Evolutionary conservation across 1,140 invertebrate species (phyloP), one percentile per base, ranked within the genome.

Genomic region (Meloidogyne hapla): DNA sequence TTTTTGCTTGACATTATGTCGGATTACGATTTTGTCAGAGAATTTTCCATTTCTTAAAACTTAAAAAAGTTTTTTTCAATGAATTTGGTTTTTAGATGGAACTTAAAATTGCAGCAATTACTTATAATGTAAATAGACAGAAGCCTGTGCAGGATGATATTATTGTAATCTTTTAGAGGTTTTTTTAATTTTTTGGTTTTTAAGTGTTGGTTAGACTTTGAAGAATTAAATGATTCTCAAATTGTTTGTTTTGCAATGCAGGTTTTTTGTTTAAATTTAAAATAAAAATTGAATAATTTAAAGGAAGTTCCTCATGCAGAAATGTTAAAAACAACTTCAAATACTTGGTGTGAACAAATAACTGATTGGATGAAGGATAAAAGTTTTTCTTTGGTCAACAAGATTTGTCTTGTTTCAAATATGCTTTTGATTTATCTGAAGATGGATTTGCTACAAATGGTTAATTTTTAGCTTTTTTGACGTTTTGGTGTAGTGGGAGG

Each of bases 251-350:
- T 56, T 56, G 48, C 48, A 8, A n/a, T 56, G 8, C 48, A 56
- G 48, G 48, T 56, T 56, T 56, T n/a, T n/a, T 56, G 18, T 6
- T 15, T 42, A 12, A 15, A 56, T 8, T n/a, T 56, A 56, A 6
- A 56, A n/a, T 21, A n/a, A 56, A 6, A n/a, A 56, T 8, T 56
- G 8, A n/a, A 56, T 6, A n/a, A n/a, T 56, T n/a, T 75, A n/a
- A n/a, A 74, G 73, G 73, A 74, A 10, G 26, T 74, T 28, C 73
- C 73, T n/a, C 62, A 25, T 33, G 73, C 73, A 3, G 45, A 74
- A 38, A 13, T 74, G 15, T 75, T 74, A 12, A 38, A 45, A 18
- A 26, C 62, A 45, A 74, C 73, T 12, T 45, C 45, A 10, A 45
- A 74, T 45, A n/a, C 26, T 12, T 74, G 73, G 73, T 13, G 65